phyloP scores from a whole-genome alignment of 2,113 vertebrate genomes.

The Nansenia antarctica region DNA sequence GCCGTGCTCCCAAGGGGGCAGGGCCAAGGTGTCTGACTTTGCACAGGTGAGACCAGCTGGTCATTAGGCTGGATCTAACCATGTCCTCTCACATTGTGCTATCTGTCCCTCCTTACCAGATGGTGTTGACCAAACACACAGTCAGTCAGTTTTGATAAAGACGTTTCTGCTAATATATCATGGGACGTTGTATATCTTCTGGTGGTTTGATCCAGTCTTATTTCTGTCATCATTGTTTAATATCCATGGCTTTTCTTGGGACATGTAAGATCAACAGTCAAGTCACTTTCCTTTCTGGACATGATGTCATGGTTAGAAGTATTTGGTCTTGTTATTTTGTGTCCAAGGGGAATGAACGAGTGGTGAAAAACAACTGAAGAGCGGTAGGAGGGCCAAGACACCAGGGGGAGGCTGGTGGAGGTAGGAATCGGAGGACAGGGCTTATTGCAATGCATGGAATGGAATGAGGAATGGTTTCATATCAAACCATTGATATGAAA shows the following conservation, averaged over 20 bases:
- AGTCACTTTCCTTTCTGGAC: background rate
- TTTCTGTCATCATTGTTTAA: background rate
- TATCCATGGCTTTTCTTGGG: background rate
- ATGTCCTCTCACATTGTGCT: too few relatives aligned
- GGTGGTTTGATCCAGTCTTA: background rate
- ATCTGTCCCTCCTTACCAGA: background rate
- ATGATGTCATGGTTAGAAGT: background rate
- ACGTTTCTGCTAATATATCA: background rate
- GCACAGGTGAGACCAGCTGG: too few relatives aligned
- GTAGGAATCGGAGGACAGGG: too few relatives aligned
- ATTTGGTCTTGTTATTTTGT: background rate
- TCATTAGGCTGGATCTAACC: too few relatives aligned
- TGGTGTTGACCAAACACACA: background rate
- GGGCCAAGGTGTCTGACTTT: too few relatives aligned
- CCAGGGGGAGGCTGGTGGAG: too few relatives aligned
- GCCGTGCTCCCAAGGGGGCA: too few relatives aligned
- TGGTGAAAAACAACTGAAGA: background rate
- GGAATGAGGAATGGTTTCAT: too few relatives aligned
- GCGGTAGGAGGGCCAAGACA: background rate
- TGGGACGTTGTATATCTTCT: background rate
- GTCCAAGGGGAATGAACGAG: background rate
- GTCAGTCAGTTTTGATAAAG: background rate
- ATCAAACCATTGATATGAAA: too few relatives aligned
- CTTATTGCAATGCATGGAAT: too few relatives aligned
- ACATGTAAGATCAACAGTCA: background rate